phyloP scores from a whole-genome alignment of 2,888 invertebrate genomes.

The Megamerina dolium region DNA sequence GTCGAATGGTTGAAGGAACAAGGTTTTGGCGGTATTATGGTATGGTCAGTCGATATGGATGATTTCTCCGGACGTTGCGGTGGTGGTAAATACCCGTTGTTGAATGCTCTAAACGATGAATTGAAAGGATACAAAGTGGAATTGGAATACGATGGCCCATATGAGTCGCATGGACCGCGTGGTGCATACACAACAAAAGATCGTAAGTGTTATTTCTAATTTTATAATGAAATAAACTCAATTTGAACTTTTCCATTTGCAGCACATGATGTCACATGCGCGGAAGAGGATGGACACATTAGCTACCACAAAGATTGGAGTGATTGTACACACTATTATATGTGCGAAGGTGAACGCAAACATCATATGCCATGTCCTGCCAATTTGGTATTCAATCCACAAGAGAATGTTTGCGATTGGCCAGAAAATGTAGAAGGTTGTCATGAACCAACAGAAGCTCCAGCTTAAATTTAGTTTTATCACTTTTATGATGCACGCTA shows the following conservation, averaged over 20 bases:
- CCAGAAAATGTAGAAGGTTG: constrained; percentile 91
- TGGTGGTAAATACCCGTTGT: constrained; percentile 81
- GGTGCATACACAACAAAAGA: constrained; percentile 83
- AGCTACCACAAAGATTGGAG: constrained; percentile 86
- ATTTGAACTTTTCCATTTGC: constrained; percentile 21
- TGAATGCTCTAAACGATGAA: constrained; percentile 81
- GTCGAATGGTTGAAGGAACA: constrained; percentile 91
- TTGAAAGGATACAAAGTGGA: constrained; percentile 74
- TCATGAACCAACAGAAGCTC: constrained; percentile 62
- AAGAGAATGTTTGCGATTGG: constrained; percentile 94
- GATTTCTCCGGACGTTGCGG: constrained; percentile 90
- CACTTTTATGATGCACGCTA: no score
- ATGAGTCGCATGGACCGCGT: constrained; percentile 62
- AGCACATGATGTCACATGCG: constrained; percentile 86
- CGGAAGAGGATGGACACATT: constrained; percentile 91
- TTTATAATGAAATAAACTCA: not conserved
- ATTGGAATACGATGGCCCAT: constrained; percentile 80
- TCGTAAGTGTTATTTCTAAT: constrained; percentile 71
- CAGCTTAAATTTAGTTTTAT: constrained; percentile 36
- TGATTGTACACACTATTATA: constrained; percentile 91
- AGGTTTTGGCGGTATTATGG: constrained; percentile 93
- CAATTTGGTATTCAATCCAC: constrained; percentile 86
- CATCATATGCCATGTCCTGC: constrained; percentile 95
- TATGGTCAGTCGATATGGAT: constrained; percentile 94
- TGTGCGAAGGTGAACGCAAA: constrained; percentile 92